These are phyloP conservation scores for Urechis unicinctus DNA, from an alignment of 2,888 invertebrate genomes.

Conservation along the genomic window DNA sequence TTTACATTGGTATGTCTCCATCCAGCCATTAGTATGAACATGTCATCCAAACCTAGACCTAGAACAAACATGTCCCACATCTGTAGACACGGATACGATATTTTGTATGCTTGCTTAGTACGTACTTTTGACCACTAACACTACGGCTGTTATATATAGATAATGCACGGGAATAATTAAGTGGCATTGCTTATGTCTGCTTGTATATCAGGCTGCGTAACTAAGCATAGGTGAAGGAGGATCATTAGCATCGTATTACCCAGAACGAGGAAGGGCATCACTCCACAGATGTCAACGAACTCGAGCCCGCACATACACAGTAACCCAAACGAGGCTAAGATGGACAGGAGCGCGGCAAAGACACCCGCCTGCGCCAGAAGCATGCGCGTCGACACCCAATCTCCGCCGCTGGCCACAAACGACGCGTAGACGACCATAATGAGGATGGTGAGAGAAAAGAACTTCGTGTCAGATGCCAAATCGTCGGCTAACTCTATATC, in stretches of 20 bases:
- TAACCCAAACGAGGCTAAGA: slow-evolving; percentile 27
- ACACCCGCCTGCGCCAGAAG: slow-evolving; percentile 15
- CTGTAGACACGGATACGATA: too few relatives aligned
- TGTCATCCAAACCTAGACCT: slow-evolving; percentile 24
- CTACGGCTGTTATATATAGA: too few relatives aligned
- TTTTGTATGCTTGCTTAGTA: too few relatives aligned
- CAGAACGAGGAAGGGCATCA: slow-evolving; percentile 29
- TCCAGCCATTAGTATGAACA: slow-evolving; percentile 22
- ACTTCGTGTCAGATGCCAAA: slow-evolving; percentile 10
- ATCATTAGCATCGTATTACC: slow-evolving; percentile 17
- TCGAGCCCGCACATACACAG: slow-evolving; percentile 21
- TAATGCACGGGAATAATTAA: too few relatives aligned
- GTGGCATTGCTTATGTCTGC: too few relatives aligned
- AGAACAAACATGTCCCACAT: too few relatives aligned
- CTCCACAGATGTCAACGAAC: slow-evolving; percentile 30
- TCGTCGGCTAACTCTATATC: slow-evolving; percentile 21
- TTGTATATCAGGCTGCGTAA: too few relatives aligned
- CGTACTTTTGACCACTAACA: too few relatives aligned
- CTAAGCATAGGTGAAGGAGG: too few relatives aligned
- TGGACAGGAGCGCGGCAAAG: slow-evolving; percentile 24
- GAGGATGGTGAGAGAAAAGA: slow-evolving; percentile 11
- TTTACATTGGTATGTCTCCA: slow-evolving; percentile 19
- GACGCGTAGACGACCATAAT: slow-evolving; percentile 12
- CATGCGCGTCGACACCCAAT: slow-evolving; percentile 17
- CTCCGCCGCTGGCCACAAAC: slow-evolving; percentile 10